Evolutionary conservation across 2,113 vertebrate species (phyloP).

Genomic region (Acanthochromis polyacanthus): DNA sequence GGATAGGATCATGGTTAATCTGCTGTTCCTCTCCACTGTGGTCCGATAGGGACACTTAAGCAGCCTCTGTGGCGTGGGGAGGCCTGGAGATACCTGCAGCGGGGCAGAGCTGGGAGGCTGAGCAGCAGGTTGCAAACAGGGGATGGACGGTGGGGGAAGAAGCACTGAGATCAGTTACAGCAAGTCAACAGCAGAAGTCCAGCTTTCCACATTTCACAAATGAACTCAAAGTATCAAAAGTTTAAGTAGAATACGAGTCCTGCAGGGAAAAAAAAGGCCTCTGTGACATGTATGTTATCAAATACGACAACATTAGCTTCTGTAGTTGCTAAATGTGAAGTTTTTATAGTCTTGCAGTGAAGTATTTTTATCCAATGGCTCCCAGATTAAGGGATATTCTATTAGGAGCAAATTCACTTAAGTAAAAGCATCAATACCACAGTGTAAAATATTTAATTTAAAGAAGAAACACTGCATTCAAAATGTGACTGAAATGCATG

Average conservation of each 20-base stretch:
- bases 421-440: no score
- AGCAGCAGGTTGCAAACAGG: slow-evolving; percentile 31
- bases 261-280: neutral
- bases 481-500: neutral
- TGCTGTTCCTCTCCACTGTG: slow-evolving; percentile 90
- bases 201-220: no score
- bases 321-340: neutral
- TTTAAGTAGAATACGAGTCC: neutral
- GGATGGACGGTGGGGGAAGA: neutral
- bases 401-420: no score
- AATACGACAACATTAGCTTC: neutral
- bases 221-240: neutral
- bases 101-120: slow-evolving; percentile 35
- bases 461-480: neutral
- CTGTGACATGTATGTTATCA: neutral
- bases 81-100: slow-evolving; percentile 68
- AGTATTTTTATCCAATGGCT: neutral
- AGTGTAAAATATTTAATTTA: neutral
- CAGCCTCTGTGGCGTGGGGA: slow-evolving; percentile 84
- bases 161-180: neutral
- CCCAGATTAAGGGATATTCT: no score
- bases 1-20: slow-evolving; percentile 92
- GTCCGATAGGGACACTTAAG: slow-evolving; percentile 90
- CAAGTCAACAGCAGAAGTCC: neutral
- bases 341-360: neutral